Conservation (phyloP, 2,797 vertebrate genomes). For the Channallabes apus region DNA sequence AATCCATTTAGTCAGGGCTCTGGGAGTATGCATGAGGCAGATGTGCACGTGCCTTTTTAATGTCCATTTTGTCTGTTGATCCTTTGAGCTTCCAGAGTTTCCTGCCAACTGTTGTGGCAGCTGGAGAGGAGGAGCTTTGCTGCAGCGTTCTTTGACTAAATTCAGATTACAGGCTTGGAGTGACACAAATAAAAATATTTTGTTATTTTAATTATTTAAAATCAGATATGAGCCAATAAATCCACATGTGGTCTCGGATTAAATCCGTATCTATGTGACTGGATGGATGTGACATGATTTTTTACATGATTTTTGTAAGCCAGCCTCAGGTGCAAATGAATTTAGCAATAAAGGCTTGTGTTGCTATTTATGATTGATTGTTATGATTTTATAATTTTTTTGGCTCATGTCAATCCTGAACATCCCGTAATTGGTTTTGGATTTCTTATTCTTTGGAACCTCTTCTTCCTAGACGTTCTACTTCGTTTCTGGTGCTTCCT, state of each 20-base stretch:
- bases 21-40: neutral
- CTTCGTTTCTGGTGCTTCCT: neutral
- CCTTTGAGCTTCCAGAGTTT: slow-evolving; percentile 26
- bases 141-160: neutral
- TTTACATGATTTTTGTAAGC: neutral
- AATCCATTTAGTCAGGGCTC: neutral
- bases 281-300: too few relatives aligned
- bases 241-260: neutral
- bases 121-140: neutral
- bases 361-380: neutral
- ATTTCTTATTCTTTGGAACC: neutral
- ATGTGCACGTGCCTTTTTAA: neutral
- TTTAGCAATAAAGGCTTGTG: neutral
- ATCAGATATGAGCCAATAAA: neutral
- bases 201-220: neutral
- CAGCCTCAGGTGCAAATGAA: neutral
- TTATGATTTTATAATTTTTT: neutral
- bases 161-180: neutral
- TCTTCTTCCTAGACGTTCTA: neutral
- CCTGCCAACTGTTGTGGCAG: slow-evolving; percentile 20
- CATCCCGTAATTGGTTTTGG: neutral
- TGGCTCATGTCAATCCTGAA: neutral
- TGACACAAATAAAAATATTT: neutral
- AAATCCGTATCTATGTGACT: neutral
- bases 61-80: slow-evolving; percentile 17